Evolutionary conservation across 2,113 vertebrate species (phyloP), one percentile per base, ranked within the genome.

Genomic region (Phoenicopterus ruber): DNA sequence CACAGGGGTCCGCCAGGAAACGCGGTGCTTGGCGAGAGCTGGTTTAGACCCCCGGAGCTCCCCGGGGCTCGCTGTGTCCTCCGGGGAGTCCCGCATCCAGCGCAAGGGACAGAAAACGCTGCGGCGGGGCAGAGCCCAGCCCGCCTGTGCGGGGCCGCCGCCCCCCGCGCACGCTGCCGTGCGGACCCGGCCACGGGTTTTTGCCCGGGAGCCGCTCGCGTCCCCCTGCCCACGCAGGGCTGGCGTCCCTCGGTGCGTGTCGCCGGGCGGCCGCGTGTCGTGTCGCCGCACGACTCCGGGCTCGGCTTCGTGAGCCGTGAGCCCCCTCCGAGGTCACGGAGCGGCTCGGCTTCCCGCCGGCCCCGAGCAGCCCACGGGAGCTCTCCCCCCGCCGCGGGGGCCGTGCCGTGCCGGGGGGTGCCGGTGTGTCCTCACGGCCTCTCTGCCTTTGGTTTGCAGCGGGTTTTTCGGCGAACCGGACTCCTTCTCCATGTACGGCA

Each of bases 381-480:
- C 42, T 42, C 42, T 13, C 44, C 44, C 16, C 5, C 18, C 4
- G 42, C 28, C 5, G 18, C 38, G 55, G 52, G 66, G 20, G 70
- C 18, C 22, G 50, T 13, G 22, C 32, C 17, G 36, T 13, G 50
- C 50, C 50, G 50, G 50, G 55, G 25, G 52, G 16, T 36, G 36
- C 7, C 44, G 10, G 11, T 6, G 46, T 62, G 34, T 82, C 40
- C 91, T 97, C 62, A 96, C 55, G n/a, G 17, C 36, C 17, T 32
- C 80, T 90, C 62, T 69, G 76, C 55, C 36, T 97, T 70, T 77
- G 82, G 57, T 95, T 97, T 62, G 81, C 97, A 98, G 97, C 88
- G 99, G 98, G 70, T 99, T 98, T 92, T 99, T 98, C 96, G 99
- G 98, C 70, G 99, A 99, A 89, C 98, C 99, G 34, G 99, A 99